Evolutionary conservation across 2,113 vertebrate genomes (phyloP).

Genomic region (Podarcis raffonei): DNA sequence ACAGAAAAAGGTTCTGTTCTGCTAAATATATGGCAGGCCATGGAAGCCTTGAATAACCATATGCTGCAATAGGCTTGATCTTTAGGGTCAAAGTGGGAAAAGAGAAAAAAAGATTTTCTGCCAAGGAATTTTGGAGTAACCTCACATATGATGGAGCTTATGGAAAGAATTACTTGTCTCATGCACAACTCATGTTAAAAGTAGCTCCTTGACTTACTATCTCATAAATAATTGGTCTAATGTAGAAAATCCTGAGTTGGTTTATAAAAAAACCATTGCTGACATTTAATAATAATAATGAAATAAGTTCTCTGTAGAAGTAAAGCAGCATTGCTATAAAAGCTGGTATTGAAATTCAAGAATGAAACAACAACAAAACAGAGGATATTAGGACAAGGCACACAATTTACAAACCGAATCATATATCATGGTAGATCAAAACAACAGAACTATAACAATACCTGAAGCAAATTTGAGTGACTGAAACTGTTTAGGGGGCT

Average conservation of each 20-base stretch:
- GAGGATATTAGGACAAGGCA: background rate
- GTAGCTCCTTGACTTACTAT: background rate
- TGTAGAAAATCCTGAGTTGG: no score
- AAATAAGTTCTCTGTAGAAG: background rate
- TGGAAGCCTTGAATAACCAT: conserved; percentile 45
- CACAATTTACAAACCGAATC: background rate
- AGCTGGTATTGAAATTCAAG: background rate
- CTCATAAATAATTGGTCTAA: no score
- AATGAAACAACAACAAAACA: background rate
- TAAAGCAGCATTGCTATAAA: no score
- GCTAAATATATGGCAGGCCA: conserved; percentile 44
- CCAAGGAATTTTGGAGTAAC: conserved; percentile 1
- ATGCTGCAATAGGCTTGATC: conserved; percentile 49
- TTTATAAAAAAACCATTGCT: background rate
- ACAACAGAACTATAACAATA: background rate
- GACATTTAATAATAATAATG: background rate
- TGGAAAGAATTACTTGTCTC: background rate
- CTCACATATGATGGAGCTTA: background rate
- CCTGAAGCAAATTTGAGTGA: background rate
- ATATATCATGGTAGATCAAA: background rate
- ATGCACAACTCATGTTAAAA: background rate
- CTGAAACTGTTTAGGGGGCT: background rate
- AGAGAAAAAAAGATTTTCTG: conserved; percentile 19
- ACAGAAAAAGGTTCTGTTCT: conserved; percentile 30
- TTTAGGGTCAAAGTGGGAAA: conserved; percentile 51